phyloP scores from a whole-genome alignment of 1,140 invertebrate species.

The Cataglyphis hispanica region DNA sequence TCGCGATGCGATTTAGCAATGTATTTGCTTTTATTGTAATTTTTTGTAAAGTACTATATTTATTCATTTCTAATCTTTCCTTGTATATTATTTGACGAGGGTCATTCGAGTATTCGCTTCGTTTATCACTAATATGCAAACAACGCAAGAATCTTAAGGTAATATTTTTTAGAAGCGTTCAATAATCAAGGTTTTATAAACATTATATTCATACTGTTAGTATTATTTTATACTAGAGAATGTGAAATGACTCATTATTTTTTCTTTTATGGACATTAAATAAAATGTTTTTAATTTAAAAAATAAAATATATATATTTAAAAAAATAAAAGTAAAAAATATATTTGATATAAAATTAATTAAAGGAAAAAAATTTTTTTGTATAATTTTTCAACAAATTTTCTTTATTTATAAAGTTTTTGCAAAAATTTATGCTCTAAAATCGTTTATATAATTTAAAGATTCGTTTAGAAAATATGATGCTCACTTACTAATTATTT shows the following conservation, averaged over 20 bases:
- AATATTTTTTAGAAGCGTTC: conserved; percentile 13
- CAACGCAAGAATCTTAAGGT: conserved; percentile 26
- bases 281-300: background rate
- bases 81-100: conserved; percentile 17
- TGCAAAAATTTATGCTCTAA: background rate
- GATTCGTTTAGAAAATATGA: background rate
- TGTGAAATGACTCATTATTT: background rate
- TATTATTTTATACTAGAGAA: background rate
- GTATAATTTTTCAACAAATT: background rate
- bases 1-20: background rate
- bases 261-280: background rate
- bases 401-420: background rate
- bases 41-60: conserved; percentile 27
- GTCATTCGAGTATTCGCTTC: background rate
- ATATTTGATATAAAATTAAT: background rate
- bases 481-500: background rate
- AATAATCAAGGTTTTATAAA: background rate
- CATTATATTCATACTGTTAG: background rate
- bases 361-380: background rate
- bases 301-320: too few species aligned
- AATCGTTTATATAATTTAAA: background rate
- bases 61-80: conserved; percentile 41
- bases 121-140: conserved; percentile 52
- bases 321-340: background rate
- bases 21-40: conserved; percentile 31